Base-by-base conservation (phyloP, 1,140 invertebrate species). In the Papilio helenus region DNA sequence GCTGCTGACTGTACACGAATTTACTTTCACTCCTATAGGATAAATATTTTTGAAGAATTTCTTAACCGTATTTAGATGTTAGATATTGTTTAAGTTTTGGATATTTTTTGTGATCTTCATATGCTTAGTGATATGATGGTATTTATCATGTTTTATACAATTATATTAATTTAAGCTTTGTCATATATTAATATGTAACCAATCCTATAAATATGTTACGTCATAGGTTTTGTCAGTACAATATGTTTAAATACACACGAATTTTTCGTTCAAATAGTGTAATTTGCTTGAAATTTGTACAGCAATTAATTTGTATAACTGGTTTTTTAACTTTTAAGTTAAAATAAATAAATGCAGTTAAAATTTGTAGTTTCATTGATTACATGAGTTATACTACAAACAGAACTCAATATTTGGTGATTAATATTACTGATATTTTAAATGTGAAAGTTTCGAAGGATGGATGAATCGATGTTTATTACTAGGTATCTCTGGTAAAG, bases 221-320 rank as follows among this genome's bases (percentile, higher is more conserved):
- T 39, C 26, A 16, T 55, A 51, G 44, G 61, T 65, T 73, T 42
- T 61, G 18, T 77, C 76, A 77, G 76, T 77, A 76, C 46, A 76
- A 76, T 76, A 77, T 23, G 55, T 77, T 44, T 44, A n/a, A 44
- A 23, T 65, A 44, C 46, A 29, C 74, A 76, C 39, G 46, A 76
- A 74, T 76, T 23, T 42, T 77, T 29, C 18, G 26, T 76, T 76
- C 0, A 26, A 76, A 76, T 65, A 79, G 79, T 83, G 82, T 85
- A 81, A 83, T 83, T 83, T 80, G 85, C 89, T 90, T 90, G 81
- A 79, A 82, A 89, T 87, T 87, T 93, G 91, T 93, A 92, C 87
- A 91, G 89, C 89, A 80, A 89, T 88, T 90, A 84, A 89, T 92
- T 93, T 92, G 89, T 92, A 92, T 92, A 91, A 89, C 88, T 85